Evolutionary conservation across 2,888 invertebrate species (phyloP), one percentile per base, ranked within the genome.

Genomic region (Macrosoma leucophasiata): DNA sequence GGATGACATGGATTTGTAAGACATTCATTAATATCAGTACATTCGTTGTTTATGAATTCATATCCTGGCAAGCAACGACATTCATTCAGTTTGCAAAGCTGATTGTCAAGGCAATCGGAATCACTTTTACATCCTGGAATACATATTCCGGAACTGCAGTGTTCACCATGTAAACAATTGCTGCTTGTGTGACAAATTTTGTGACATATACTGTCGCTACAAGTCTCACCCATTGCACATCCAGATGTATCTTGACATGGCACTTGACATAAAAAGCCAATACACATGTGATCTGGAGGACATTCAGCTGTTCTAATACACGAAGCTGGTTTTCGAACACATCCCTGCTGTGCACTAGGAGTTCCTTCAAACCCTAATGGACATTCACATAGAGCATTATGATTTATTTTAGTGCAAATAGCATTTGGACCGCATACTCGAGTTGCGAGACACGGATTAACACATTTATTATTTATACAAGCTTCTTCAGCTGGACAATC

Each of bases 131-230:
- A 96, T 4, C 96, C 96, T 2, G 91, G 87, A 56, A 91, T 88
- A 58, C 96, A 96, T 22, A 90, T 86, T 31, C 95, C 95, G 41
- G 89, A 89, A 45, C 89, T 89, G 52, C 96, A 96, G 37, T 96
- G 90, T 79, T 96, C 96, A 28, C 96, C 96, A 2, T 93, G 91
- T 52, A 95, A 84, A 56, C 96, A 96, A 60, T 96, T 96, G 57
- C 92, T 94, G 62, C 95, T 95, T 6, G 92, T 90, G 60, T 94
- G 95, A 63, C 96, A 96, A 18, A 95, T 89, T 81, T 95, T 95
- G 11, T 90, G 87, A 56, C 95, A 96, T 44, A 91, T 87, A 46
- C 88, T 90, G 50, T 91, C 90, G 39, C 87, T 87, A 58, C 96
- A 96, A 40, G 91, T 88, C 75, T 96, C 96, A 8, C 95, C 95